Conservation (phyloP, 2,888 invertebrate species). For the Gastrophysa polygoni region DNA sequence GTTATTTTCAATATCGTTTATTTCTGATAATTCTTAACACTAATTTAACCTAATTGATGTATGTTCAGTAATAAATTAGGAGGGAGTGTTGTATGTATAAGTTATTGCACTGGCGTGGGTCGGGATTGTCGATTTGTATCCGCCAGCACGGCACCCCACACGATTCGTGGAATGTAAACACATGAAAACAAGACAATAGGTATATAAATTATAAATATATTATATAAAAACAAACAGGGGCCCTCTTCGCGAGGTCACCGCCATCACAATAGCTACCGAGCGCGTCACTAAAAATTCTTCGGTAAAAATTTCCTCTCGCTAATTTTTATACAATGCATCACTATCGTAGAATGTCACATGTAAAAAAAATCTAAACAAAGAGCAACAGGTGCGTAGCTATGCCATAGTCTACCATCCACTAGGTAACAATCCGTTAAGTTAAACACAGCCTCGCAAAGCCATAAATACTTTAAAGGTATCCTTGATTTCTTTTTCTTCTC, state of each 20-base stretch:
- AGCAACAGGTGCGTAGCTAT: constrained; percentile 55
- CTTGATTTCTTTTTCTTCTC: constrained; percentile 45
- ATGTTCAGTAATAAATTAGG: constrained; percentile 55
- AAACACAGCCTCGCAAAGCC: constrained; percentile 67
- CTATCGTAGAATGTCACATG: constrained; percentile 47
- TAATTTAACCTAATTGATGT: constrained; percentile 52
- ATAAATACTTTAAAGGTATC: constrained; percentile 63
- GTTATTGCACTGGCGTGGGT: constrained; percentile 57
- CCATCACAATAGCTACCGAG: constrained; percentile 58
- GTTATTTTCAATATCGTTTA: constrained; percentile 21
- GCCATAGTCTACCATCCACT: constrained; percentile 46
- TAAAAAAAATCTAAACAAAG: constrained; percentile 37
- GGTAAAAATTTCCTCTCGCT: constrained; percentile 50
- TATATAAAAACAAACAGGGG: constrained; percentile 56
- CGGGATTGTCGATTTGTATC: constrained; percentile 53
- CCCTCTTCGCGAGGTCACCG: constrained; percentile 40
- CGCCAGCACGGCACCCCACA: constrained; percentile 56
- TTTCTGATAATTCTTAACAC: constrained; percentile 55
- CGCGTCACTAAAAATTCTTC: constrained; percentile 53
- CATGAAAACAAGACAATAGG: constrained; percentile 54
- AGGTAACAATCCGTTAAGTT: constrained; percentile 59
- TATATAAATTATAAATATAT: constrained; percentile 59
- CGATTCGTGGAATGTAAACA: constrained; percentile 51
- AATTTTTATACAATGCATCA: constrained; percentile 53
- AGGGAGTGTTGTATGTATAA: constrained; percentile 52